Percentiles rank a stretch among this genome's conserved stretches.
phyloP scores from a whole-genome alignment of 2,797 vertebrate species.

The Platalea minor region DNA sequence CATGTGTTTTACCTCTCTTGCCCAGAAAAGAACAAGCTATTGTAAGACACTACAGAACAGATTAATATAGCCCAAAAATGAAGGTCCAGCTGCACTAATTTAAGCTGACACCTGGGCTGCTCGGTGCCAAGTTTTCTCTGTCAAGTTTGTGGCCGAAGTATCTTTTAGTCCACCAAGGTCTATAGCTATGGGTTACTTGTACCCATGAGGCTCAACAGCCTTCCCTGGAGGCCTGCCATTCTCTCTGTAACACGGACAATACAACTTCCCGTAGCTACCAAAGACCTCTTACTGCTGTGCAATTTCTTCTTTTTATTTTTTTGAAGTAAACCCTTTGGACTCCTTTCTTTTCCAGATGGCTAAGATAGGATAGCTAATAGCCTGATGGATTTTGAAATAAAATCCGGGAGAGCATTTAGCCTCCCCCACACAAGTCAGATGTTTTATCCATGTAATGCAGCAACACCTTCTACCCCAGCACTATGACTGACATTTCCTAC shows the following conservation, averaged over 20 bases:
- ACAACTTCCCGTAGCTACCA: neutral
- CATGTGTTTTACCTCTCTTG: neutral
- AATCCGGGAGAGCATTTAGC: neutral
- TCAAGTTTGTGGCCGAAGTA: neutral
- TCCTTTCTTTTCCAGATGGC: neutral
- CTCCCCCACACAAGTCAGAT: neutral
- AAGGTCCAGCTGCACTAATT: neutral
- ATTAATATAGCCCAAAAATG: neutral
- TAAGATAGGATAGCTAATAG: neutral
- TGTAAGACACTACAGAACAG: neutral
- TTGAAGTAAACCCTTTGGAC: neutral
- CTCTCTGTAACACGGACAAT: neutral
- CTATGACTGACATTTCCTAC: neutral
- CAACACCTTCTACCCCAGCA: neutral
- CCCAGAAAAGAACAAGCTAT: neutral
- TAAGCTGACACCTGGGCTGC: neutral
- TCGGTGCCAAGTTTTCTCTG: neutral
- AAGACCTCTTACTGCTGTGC: neutral
- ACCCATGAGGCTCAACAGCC: rapidly evolving
- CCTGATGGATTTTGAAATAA: neutral
- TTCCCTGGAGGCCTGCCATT: neutral
- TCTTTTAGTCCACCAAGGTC: neutral
- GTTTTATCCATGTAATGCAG: neutral
- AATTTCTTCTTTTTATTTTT: neutral
- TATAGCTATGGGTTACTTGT: too few species aligned